Base-by-base conservation (phyloP, 2,888 invertebrate genomes). In the Ophioninae sp. region DNA sequence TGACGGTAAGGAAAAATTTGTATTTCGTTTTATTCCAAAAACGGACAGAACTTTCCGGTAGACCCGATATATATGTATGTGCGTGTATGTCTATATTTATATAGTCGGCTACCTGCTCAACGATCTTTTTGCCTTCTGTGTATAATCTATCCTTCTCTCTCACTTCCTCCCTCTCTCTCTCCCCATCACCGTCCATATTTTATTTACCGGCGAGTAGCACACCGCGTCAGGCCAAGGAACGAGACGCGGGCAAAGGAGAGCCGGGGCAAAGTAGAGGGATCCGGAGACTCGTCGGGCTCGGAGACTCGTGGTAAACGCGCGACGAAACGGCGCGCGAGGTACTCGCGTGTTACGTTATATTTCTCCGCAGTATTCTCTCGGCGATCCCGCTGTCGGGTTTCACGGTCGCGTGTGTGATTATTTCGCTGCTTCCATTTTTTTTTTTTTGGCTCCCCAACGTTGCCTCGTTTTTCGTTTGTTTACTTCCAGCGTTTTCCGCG, bases 181-280 rank as follows among this genome's bases (percentile, higher is more conserved):
- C 62, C 79, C 69, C 50, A 21, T 73, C 65, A 23, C 62, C 44
- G 79, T 79, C 84, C 72, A 82, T 79, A 72, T 79, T 77, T 79
- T 73, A 77, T 75, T 83, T 64, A 70, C 74, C 80, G 64, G 70
- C 79, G 64, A 50, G 23, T 37, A 64, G 0, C 6, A 50, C 44
- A 59, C 62, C 20, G 70, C 21, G 41, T 20, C 37, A 10, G 62
- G 61, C 17, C 20, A 2, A 13, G 17, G 44, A 7, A 2, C 2
- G 75, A 44, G 80, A 59, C 62, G 69, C 59, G 56, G 69, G 50
- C 68, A 80, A 80, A 80, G 67, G 75, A 67, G 75, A 69, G 69
- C 56, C 72, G 65, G 72, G 57, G 20, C 30, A 57, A 37, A 68
- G 80, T 74, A 61, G 80, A 69, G 83, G 72, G 76, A 83, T 64